Percentiles rank a stretch among this genome's conserved stretches.
Evolutionary conservation across 2,797 vertebrate species (phyloP).

Genomic region (Pseudochirops corinnae): DNA sequence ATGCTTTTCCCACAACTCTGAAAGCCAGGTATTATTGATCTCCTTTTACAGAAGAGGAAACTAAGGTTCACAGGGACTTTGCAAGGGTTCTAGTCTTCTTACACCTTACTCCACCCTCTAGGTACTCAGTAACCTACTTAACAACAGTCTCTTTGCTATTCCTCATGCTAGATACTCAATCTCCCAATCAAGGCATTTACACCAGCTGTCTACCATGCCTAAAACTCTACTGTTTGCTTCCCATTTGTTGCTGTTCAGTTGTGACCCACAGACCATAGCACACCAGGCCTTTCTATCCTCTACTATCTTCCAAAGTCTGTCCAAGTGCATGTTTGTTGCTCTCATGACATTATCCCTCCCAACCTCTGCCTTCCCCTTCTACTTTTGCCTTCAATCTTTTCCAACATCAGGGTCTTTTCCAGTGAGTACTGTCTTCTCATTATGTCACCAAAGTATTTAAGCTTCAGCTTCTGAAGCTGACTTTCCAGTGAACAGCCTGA

Average conservation of each 20-base stretch:
- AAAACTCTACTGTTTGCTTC: background rate
- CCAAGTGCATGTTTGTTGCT: background rate
- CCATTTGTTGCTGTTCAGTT: background rate
- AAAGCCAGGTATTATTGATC: background rate
- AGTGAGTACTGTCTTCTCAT: background rate
- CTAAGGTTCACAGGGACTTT: background rate
- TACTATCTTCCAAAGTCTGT: background rate
- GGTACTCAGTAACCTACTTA: background rate
- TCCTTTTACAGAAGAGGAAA: background rate
- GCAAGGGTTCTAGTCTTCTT: background rate
- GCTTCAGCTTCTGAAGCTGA: background rate
- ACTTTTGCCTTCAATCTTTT: background rate
- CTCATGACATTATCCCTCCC: background rate
- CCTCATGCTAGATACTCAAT: background rate
- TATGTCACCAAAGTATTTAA: background rate
- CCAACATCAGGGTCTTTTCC: background rate
- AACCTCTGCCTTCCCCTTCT: background rate
- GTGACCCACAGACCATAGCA: background rate
- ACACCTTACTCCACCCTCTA: background rate
- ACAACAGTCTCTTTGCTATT: background rate
- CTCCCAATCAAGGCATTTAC: background rate
- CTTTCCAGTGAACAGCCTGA: background rate
- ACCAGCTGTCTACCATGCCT: background rate
- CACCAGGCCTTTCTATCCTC: background rate
- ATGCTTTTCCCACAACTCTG: background rate